Conservation (phyloP, 2,797 vertebrate genomes). For the Ctenopoma multispine region DNA sequence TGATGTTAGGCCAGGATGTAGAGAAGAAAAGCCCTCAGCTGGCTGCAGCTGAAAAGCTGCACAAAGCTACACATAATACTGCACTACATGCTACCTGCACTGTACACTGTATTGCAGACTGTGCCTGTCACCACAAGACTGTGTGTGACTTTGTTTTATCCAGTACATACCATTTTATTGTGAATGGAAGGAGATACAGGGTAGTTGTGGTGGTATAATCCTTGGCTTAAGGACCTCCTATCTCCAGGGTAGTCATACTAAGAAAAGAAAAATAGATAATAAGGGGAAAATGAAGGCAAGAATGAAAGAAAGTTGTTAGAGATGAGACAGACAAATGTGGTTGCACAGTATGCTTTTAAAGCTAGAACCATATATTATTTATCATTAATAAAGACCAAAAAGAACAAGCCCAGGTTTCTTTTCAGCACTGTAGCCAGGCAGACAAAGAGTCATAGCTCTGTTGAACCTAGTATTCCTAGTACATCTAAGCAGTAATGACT, state of each 20-base stretch:
- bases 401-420: no score
- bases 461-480: no score
- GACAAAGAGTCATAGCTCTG: no score
- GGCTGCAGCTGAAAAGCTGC: slow-evolving; percentile 1
- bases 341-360: no score
- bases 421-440: no score
- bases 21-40: slow-evolving; percentile 13
- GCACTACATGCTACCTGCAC: background rate
- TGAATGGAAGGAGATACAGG: slow-evolving; percentile 91
- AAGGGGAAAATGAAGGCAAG: slow-evolving; percentile 13
- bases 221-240: slow-evolving; percentile 89
- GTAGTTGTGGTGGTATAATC: slow-evolving; percentile 92
- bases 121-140: background rate
- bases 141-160: background rate
- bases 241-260: slow-evolving; percentile 95
- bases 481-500: no score
- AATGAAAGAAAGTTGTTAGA: slow-evolving; percentile 15
- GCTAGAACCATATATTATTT: no score
- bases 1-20: background rate
- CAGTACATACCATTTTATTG: slow-evolving; percentile 92
- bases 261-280: slow-evolving; percentile 60
- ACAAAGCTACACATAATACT: slow-evolving; percentile 7
- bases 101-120: background rate
- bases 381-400: no score
- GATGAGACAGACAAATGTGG: slow-evolving; percentile 20